Conservation (phyloP, 2,797 vertebrate species). For the Danio albolineatus region DNA sequence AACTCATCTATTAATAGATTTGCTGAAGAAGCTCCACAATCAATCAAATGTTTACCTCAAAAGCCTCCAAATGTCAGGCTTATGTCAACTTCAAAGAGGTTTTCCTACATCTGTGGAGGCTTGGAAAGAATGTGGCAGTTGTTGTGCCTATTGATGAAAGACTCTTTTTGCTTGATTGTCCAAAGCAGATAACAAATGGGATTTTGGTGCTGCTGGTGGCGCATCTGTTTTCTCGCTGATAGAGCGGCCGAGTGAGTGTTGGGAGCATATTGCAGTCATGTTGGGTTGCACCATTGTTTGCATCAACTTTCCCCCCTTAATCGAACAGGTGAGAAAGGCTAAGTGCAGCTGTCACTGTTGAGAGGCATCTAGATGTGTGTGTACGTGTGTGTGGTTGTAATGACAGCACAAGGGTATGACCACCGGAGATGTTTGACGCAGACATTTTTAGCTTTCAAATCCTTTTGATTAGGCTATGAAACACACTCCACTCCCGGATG, state of each 20-base stretch:
- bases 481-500: slow-evolving; percentile 57
- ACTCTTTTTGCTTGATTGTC: slow-evolving; percentile 56
- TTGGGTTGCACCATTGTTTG: slow-evolving; percentile 78
- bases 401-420: slow-evolving; percentile 60
- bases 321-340: slow-evolving; percentile 79
- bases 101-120: slow-evolving; percentile 49
- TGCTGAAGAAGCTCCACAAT: slow-evolving; percentile 15
- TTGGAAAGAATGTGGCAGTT: slow-evolving; percentile 69
- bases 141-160: slow-evolving; percentile 65
- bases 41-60: slow-evolving; percentile 1
- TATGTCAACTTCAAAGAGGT: slow-evolving; percentile 7
- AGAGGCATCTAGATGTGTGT: slow-evolving; percentile 42
- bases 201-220: slow-evolving; percentile 72
- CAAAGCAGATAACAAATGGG: slow-evolving; percentile 74
- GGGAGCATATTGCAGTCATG: slow-evolving; percentile 64
- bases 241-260: slow-evolving; percentile 69
- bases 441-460: slow-evolving; percentile 68
- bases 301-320: slow-evolving; percentile 69
- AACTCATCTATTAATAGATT: slow-evolving; percentile 13
- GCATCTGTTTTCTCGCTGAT: slow-evolving; percentile 68
- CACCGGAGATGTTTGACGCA: slow-evolving; percentile 60
- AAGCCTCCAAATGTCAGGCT: neutral
- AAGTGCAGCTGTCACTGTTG: slow-evolving; percentile 70
- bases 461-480: slow-evolving; percentile 65
- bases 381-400: slow-evolving; percentile 38